Evolutionary conservation across 1,140 invertebrate species (phyloP).

Genomic region (Nixonia krombeini): DNA sequence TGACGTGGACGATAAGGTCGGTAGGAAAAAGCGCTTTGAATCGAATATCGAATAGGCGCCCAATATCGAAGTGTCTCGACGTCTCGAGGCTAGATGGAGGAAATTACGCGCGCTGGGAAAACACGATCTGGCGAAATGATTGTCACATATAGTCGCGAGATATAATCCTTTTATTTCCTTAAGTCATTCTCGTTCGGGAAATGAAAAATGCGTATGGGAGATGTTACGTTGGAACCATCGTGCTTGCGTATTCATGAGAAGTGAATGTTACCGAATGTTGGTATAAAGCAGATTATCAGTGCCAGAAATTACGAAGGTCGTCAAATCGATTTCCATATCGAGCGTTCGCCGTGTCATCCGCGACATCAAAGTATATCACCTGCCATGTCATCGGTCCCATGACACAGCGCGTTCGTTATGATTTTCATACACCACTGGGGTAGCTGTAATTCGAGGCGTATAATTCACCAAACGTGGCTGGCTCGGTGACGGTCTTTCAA

Average conservation of each 20-base stretch:
- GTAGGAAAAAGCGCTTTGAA: not conserved
- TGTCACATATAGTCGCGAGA: not conserved
- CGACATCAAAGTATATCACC: not conserved
- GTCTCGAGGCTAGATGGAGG: not conserved
- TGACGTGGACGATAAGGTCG: not conserved
- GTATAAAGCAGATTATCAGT: too few species aligned
- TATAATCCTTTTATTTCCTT: not conserved
- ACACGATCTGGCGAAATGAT: not conserved
- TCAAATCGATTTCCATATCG: too few species aligned
- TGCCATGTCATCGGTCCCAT: not conserved
- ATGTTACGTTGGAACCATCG: conserved; percentile 1
- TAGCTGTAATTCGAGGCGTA: conserved; percentile 42
- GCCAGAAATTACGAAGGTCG: too few species aligned
- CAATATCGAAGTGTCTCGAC: not conserved
- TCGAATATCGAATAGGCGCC: conserved; percentile 6
- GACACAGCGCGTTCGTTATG: conserved; percentile 25
- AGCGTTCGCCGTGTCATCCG: too few species aligned
- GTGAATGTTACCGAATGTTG: too few species aligned
- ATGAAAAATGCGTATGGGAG: conserved; percentile 4
- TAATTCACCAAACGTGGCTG: conserved; percentile 42
- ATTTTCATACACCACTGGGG: conserved; percentile 29
- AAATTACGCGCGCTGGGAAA: conserved; percentile 1
- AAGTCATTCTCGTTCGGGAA: conserved; percentile 2
- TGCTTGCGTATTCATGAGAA: too few species aligned
- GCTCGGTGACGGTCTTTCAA: conserved; percentile 38